These are phyloP conservation scores for Corythaeola cristata DNA, from an alignment of 2,113 vertebrate genomes.

Conservation along the genomic window DNA sequence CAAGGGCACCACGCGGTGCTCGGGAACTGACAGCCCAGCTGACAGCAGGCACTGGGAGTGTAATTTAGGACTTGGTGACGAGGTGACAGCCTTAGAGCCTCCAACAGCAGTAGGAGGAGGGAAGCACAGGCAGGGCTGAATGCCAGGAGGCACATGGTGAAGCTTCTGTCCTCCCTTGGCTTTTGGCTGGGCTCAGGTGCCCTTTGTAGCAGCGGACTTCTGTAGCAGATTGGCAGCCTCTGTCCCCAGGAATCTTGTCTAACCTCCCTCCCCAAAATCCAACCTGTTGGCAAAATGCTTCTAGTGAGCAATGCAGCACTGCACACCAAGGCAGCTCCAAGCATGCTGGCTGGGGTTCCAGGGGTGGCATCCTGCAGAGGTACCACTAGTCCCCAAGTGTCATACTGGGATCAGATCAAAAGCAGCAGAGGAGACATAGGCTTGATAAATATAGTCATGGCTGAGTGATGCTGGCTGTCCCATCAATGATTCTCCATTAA, in stretches of 20 bases:
- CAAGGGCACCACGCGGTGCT: not conserved
- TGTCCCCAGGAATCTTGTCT: not conserved
- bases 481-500: not conserved
- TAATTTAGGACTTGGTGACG: not conserved
- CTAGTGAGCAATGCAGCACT: not conserved
- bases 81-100: not conserved
- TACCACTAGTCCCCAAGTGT: not conserved
- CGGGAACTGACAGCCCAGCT: conserved; percentile 21
- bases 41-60: not conserved
- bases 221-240: not conserved
- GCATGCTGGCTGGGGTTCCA: not conserved
- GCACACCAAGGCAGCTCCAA: not conserved
- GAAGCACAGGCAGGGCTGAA: not conserved
- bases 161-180: not conserved
- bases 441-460: not conserved
- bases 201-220: not conserved
- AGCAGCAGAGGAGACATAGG: not conserved
- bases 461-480: not conserved
- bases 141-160: not conserved
- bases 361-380: not conserved
- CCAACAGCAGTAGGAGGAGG: not conserved
- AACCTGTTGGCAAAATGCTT: not conserved
- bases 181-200: not conserved
- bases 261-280: not conserved
- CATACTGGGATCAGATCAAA: not conserved